Conservation (phyloP, 2,888 invertebrate species). For the Harmothoe impar region DNA sequence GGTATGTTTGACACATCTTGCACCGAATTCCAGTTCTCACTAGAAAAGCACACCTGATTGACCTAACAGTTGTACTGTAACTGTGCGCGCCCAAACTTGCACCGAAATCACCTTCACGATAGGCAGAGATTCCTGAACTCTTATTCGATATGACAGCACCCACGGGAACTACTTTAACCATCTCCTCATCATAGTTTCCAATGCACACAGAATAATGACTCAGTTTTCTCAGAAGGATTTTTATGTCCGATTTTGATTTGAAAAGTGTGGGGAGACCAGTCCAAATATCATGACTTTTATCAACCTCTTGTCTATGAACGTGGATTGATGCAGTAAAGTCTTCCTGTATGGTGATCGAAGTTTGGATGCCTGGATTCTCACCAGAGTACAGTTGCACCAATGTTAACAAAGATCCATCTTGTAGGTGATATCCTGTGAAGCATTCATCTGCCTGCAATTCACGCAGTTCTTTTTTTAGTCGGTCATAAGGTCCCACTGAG, state of each 20-base stretch:
- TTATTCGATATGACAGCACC: no score
- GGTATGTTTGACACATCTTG: neutral
- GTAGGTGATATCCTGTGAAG: no score
- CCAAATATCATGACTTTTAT: neutral
- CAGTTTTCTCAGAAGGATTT: neutral
- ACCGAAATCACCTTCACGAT: slow-evolving; percentile 22
- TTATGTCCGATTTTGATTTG: neutral
- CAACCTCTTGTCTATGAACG: slow-evolving; percentile 2
- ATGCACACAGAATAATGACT: neutral
- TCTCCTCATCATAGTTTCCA: slow-evolving; percentile 8
- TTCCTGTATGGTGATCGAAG: no score
- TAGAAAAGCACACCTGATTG: neutral
- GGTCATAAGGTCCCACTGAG: no score
- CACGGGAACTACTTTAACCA: neutral
- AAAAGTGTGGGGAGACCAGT: neutral
- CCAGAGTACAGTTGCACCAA: no score
- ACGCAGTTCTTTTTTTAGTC: no score
- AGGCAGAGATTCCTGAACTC: neutral
- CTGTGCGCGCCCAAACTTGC: neutral
- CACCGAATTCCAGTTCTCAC: neutral
- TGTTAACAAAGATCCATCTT: no score
- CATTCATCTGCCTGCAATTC: no score
- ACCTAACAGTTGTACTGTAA: neutral
- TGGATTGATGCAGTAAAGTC: no score
- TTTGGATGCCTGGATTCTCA: no score